Percentiles rank a stretch among this genome's conserved stretches.
phyloP scores from a whole-genome alignment of 2,113 vertebrate species.

The Mesitornis unicolor region DNA sequence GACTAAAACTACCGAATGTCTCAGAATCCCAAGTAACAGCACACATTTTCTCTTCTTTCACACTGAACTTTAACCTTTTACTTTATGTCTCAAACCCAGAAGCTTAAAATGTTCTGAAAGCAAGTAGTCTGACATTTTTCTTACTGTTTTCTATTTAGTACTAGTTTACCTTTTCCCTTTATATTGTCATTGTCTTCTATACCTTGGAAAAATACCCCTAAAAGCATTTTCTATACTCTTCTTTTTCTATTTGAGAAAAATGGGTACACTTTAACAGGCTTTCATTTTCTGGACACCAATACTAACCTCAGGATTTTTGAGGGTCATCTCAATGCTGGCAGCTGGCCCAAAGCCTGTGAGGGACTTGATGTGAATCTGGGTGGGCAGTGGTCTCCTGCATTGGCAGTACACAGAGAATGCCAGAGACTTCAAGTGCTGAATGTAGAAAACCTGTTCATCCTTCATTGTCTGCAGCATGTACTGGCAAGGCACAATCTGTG shows the following conservation, averaged over 20 bases:
- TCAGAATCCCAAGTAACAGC: background rate
- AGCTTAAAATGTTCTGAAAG: background rate
- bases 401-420: constrained; percentile 96
- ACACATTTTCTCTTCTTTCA: background rate
- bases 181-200: background rate
- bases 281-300: background rate
- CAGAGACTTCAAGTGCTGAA: constrained; percentile 95
- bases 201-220: background rate
- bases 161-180: background rate
- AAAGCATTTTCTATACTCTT: background rate
- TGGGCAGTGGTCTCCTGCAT: constrained; percentile 87
- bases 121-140: background rate
- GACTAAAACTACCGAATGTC: background rate
- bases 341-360: constrained; percentile 95
- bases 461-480: constrained; percentile 95
- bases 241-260: background rate
- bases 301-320: constrained; percentile 87
- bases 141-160: background rate
- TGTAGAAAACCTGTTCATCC: constrained; percentile 90
- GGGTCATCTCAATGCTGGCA: constrained; percentile 84
- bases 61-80: background rate
- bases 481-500: constrained; percentile 92
- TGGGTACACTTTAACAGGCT: background rate
- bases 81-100: background rate
- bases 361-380: constrained; percentile 93